Percentiles rank a stretch among this genome's conserved stretches.
phyloP scores from a whole-genome alignment of 2,888 invertebrate genomes.

The Campoplex capitator region DNA sequence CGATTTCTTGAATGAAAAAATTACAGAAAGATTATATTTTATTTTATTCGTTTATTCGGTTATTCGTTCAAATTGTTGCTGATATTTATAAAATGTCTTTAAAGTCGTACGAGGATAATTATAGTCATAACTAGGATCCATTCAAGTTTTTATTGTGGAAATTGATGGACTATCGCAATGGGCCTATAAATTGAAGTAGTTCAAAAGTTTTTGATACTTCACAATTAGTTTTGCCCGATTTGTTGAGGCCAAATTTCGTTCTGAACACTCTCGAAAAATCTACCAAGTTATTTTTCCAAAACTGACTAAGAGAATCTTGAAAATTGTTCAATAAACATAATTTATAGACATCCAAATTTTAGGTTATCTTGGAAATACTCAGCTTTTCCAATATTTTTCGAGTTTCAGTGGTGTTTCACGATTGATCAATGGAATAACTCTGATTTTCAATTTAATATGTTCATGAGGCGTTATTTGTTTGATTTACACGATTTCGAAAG shows the following conservation, averaged over 20 bases:
- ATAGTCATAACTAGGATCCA: neutral
- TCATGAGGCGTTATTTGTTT: neutral
- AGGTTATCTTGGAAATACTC: neutral
- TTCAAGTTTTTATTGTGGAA: neutral
- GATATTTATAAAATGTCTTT: neutral
- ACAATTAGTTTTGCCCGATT: neutral
- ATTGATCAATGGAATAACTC: neutral
- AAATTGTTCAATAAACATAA: neutral
- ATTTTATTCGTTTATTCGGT: too few species aligned
- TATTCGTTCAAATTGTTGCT: neutral
- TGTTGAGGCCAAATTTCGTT: neutral
- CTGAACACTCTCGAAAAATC: neutral
- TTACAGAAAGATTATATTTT: slow-evolving; percentile 2
- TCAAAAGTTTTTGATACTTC: neutral
- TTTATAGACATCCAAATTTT: neutral
- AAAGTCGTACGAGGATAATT: neutral
- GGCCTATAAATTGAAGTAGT: neutral
- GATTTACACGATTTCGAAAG: neutral
- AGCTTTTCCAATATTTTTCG: neutral
- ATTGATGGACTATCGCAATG: neutral
- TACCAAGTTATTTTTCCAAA: neutral
- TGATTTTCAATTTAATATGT: neutral
- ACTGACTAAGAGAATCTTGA: neutral
- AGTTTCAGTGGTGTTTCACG: neutral
- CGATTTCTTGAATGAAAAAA: slow-evolving; percentile 89